A percentile compares a stretch with the other conserved stretches of the same genome.
These are phyloP conservation scores for Psittacula cyanocephala DNA, from an alignment of 2,113 vertebrate genomes.

Conservation along the genomic window DNA sequence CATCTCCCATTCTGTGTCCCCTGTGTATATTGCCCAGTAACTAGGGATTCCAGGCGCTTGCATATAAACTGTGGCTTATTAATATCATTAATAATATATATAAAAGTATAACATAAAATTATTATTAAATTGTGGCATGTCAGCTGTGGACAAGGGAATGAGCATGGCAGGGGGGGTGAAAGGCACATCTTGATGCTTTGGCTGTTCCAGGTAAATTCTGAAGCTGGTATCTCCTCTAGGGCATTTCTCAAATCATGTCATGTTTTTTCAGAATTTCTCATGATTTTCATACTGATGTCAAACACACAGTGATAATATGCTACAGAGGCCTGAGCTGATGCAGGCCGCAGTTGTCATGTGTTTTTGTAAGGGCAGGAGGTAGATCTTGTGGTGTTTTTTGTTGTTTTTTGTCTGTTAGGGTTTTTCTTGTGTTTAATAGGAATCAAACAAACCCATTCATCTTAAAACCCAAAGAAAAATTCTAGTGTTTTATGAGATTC, in stretches of 20 bases:
- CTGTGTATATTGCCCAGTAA: background rate
- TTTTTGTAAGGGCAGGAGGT: background rate
- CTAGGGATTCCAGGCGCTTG: background rate
- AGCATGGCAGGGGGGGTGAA: background rate
- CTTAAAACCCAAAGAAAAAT: background rate
- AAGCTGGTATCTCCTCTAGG: background rate
- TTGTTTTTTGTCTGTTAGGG: background rate
- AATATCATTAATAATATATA: background rate
- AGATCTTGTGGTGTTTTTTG: background rate
- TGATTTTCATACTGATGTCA: background rate
- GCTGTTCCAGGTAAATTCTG: background rate
- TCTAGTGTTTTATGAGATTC: background rate
- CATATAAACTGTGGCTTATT: rapidly evolving
- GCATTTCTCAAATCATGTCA: background rate
- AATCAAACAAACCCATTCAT: background rate
- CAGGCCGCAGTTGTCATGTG: background rate
- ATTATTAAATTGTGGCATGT: background rate
- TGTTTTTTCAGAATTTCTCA: background rate
- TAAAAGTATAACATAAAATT: background rate
- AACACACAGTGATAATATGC: background rate
- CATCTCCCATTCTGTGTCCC: background rate
- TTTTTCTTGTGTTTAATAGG: background rate
- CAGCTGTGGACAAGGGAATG: background rate
- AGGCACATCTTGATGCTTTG: background rate
- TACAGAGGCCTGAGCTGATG: background rate